phyloP scores from a whole-genome alignment of 2,113 vertebrate species.

The Alethe diademata region DNA sequence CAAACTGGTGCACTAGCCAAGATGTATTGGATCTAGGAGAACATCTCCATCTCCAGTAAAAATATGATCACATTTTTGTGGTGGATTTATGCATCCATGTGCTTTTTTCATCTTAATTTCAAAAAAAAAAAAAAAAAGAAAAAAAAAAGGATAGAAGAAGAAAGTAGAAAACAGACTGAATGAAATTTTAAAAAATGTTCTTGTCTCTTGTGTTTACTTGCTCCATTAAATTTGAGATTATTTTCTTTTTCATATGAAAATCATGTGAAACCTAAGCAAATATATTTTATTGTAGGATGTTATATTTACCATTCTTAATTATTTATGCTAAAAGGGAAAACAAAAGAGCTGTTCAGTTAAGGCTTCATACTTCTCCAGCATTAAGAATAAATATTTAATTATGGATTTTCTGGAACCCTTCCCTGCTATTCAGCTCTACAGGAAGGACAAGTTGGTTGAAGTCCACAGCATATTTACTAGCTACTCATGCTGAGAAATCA shows the following conservation, averaged over 20 bases:
- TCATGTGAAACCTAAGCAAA: neutral
- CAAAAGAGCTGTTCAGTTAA: neutral
- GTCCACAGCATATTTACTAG: neutral
- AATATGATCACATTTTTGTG: neutral
- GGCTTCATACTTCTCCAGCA: neutral
- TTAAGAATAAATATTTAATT: neutral
- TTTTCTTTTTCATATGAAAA: neutral
- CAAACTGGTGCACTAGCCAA: neutral
- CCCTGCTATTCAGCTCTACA: neutral
- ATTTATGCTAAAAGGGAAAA: neutral
- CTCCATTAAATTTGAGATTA: neutral
- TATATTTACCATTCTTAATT: neutral
- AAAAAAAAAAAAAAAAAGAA: no score
- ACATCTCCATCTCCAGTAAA: neutral
- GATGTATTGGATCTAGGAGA: neutral
- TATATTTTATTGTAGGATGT: neutral
- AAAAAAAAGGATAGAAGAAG: accelerated
- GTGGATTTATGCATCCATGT: neutral
- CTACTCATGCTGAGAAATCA: neutral
- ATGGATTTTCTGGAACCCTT: neutral
- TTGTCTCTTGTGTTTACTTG: neutral
- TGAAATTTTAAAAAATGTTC: neutral
- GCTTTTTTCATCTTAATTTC: neutral
- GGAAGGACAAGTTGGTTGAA: neutral
- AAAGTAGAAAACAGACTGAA: neutral